Base-by-base conservation (phyloP, 1,140 invertebrate genomes). In the Triops cancriformis region DNA sequence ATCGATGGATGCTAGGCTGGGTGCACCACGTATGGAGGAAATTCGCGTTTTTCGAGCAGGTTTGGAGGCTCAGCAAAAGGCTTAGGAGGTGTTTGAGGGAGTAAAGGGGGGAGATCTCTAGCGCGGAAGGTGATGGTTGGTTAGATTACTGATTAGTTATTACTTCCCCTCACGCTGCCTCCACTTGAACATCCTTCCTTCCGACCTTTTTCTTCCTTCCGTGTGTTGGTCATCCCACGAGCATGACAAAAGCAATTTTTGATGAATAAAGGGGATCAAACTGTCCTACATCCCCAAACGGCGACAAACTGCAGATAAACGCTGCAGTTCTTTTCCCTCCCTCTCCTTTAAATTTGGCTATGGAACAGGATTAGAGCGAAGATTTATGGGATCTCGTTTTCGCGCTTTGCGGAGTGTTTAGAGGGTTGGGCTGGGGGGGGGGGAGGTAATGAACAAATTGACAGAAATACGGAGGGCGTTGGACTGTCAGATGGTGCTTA, bases 101-200 rank as follows among this genome's bases (percentile, higher is more conserved):
- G 51, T 18, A n/a, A n/a, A n/a, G 14, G 14, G 51, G 51, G 51
- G 23, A 9, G 0, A 64, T 64, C 51, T 14, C 5, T 23, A 64
- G 51, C 51, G 18, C 51, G 51, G 51, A 64, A 64, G 51, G 51
- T 1, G 51, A 64, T 64, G 51, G 51, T 64, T 64, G 51, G 51
- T 64, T 64, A 64, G 51, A 64, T 64, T 23, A 23, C 51, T 64
- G 51, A 64, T 64, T 64, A 64, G 51, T 64, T 64, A 64, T 64
- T 64, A 64, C 51, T 64, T 64, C 51, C 51, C 51, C 51, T 64
- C 51, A 23, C 51, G 51, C 51, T 23, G 51, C 23, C 10, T 64
- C 14, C 23, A 64, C 51, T 64, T 64, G n/a, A 64, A 64, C 14
- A 64, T 64, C 51, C 51, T 64, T 64, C 23, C 51, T 64, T 64